Conservation (phyloP, 2,888 invertebrate genomes). For the Caenorhabditis becei region DNA sequence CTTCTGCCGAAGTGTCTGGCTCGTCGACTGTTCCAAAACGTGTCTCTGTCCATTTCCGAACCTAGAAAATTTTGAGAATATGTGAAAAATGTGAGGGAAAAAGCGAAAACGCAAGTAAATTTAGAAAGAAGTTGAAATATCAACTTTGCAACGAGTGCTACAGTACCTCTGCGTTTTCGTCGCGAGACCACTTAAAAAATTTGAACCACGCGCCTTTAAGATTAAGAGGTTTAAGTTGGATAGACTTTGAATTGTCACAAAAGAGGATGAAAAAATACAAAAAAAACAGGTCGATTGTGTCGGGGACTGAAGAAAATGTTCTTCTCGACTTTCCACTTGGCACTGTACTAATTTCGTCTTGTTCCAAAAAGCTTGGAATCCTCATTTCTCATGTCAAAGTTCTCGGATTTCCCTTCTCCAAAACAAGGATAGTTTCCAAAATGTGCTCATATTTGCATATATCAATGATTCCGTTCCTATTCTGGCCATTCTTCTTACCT, state of each 20-base stretch:
- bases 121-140: no score
- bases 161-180: no score
- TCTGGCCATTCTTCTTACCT: constrained; percentile 5
- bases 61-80: neutral
- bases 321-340: neutral
- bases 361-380: neutral
- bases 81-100: neutral
- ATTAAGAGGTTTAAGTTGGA: no score
- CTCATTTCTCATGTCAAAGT: constrained; percentile 1
- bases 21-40: constrained; percentile 11
- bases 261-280: no score
- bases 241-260: no score
- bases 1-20: constrained; percentile 17
- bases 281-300: no score
- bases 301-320: neutral
- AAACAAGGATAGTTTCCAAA: constrained; percentile 7
- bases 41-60: constrained; percentile 6
- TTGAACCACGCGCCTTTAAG: no score
- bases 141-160: no score
- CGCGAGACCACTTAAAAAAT: no score
- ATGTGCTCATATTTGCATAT: constrained; percentile 35
- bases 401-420: neutral
- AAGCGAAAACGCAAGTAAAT: neutral
- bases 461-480: constrained; percentile 40
- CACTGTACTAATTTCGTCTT: neutral